Evolutionary conservation across 1,140 invertebrate species (phyloP), one percentile per base, ranked within the genome.

Genomic region (Dendrolimus kikuchii): DNA sequence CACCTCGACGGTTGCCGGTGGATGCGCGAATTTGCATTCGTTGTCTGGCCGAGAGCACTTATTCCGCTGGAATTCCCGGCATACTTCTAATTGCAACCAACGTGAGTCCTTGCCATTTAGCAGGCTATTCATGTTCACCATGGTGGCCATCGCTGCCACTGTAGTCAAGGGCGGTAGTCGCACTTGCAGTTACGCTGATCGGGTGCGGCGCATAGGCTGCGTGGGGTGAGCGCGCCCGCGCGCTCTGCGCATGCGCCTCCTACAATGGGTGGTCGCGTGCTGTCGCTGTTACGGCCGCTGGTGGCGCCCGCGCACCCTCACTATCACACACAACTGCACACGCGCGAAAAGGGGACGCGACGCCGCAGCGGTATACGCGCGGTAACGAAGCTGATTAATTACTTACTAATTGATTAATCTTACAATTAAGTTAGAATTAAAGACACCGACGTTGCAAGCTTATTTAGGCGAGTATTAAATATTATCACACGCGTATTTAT

Each of bases 11-110:
- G 99, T 98, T 68, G 97, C 93, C 52, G 98, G 97, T 46, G 99
- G 99, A 92, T 99, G 99, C 62, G 98, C 99, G 88, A 99, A 99
- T 91, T 99, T 99, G 93, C 98, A 99, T 89, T 99, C 98, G 67
- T 95, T 96, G 90, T 99, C 98, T 41, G 97, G 95, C 73, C 99
- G 93, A 65, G 97, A 96, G 89, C 99, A 99, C 91, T 99, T 99
- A 92, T 98, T 99, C 79, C 99, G 92, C 90, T 99, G 98, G 90
- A 97, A 99, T 89, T 99, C 98, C 57, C 98, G 93, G 90, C 99
- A 99, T 79, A 99, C 98, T 90, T 99, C 99, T 80, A 99, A 91
- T 85, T 99, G 98, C 61, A 99, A 92, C 99, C 99, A 99, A 77
- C 98, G 94, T 60, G 98, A 99, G 90, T 99, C 99, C 90, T 99